phyloP scores from a whole-genome alignment of 2,797 vertebrate genomes.

The Onychomys torridus region DNA sequence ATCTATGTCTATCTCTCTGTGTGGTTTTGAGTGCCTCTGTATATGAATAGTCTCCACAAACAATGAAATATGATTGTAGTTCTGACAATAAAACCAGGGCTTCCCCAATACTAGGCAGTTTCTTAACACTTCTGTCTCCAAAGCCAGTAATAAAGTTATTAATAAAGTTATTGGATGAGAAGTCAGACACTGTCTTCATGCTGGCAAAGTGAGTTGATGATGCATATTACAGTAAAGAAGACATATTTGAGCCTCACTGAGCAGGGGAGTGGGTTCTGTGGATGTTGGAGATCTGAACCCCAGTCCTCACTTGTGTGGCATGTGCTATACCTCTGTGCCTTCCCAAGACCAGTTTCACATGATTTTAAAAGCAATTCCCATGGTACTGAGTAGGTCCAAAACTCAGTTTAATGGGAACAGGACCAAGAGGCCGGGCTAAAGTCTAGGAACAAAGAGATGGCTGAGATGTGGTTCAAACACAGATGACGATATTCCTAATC shows the following conservation, averaged over 20 bases:
- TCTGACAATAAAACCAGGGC: not conserved
- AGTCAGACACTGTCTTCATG: not conserved
- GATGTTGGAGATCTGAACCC: not conserved
- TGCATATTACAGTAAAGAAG: accelerated
- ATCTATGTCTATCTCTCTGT: not conserved
- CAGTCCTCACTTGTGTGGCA: not conserved
- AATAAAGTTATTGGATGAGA: not conserved
- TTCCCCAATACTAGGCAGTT: not conserved
- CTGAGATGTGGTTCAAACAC: not conserved
- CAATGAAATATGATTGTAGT: not conserved
- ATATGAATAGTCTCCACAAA: not conserved
- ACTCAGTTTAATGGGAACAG: not conserved
- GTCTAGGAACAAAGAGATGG: not conserved
- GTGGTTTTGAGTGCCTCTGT: not conserved
- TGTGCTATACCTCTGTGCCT: not conserved
- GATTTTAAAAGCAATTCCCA: not conserved
- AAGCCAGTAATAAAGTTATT: not conserved
- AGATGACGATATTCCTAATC: not conserved
- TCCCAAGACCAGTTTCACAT: not conserved
- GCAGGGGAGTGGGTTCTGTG: not conserved
- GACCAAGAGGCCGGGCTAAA: not conserved
- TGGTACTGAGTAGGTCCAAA: not conserved
- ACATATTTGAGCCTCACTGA: not conserved
- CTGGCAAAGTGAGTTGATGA: not conserved
- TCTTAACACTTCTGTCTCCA: not conserved